These are phyloP conservation scores for Protobothrops flavoviridis DNA, from an alignment of 2,113 vertebrate genomes.

Conservation along the genomic window DNA sequence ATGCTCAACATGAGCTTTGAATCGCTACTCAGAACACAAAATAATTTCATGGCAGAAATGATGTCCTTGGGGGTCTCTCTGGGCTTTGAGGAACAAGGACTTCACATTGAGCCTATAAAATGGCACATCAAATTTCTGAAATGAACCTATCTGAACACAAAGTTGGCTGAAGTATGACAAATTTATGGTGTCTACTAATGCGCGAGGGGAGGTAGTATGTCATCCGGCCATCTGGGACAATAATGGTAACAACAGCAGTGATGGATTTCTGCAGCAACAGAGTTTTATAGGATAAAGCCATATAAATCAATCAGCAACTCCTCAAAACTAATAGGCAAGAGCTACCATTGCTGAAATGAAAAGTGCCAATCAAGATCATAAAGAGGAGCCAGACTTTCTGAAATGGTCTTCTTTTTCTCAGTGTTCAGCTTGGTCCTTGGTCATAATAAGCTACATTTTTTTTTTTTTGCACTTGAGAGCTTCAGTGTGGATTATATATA, in stretches of 20 bases:
- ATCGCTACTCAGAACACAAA: neutral
- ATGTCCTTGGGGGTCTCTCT: neutral
- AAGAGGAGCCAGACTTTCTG: neutral
- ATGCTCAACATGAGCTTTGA: neutral
- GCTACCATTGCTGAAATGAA: neutral
- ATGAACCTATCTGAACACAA: neutral
- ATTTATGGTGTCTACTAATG: neutral
- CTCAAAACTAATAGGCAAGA: neutral
- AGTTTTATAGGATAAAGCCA: neutral
- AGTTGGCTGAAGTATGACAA: neutral
- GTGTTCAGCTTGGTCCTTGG: neutral
- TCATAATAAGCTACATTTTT: neutral
- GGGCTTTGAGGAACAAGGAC: rapidly evolving
- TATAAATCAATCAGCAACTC: neutral
- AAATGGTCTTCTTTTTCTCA: neutral
- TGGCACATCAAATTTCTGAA: neutral
- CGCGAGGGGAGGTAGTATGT: neutral
- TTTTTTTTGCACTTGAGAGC: neutral
- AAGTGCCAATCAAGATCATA: neutral
- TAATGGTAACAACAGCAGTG: neutral
- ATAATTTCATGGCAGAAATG: neutral
- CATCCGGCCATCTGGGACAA: neutral
- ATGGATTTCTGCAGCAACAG: neutral
- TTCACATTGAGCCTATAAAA: neutral
- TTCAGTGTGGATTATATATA: neutral